These are phyloP conservation scores for Dione vanillae DNA, from an alignment of 2,888 invertebrate species.

Conservation along the genomic window DNA sequence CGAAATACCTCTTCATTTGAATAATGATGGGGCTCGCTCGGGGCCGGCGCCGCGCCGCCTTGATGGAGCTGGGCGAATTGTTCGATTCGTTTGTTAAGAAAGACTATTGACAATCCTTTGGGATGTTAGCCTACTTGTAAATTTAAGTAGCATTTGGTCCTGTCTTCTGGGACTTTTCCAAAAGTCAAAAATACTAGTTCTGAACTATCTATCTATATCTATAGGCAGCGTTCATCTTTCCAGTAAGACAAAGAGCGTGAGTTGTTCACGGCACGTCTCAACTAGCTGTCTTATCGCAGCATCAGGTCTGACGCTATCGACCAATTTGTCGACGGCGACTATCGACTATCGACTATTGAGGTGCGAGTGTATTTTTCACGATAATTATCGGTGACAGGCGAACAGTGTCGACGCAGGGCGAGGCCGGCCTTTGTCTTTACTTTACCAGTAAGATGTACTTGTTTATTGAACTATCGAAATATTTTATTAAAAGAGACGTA, in stretches of 20 bases:
- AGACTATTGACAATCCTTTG: not conserved
- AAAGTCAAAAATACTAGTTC: too few species aligned
- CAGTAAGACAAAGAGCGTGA: constrained; percentile 10
- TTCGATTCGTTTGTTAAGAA: not conserved
- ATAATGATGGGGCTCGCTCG: constrained; percentile 12
- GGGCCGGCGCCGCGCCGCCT: not conserved
- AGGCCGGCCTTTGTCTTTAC: constrained; percentile 12
- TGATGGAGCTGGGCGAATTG: not conserved
- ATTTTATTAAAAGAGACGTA: too few species aligned
- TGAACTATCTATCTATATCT: not conserved
- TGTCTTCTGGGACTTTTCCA: too few species aligned
- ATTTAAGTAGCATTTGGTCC: not conserved
- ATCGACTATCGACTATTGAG: constrained; percentile 45
- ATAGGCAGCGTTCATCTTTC: not conserved
- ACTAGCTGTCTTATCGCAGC: constrained; percentile 42
- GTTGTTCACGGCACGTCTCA: constrained; percentile 34
- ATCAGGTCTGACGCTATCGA: constrained; percentile 43
- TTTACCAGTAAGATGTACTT: not conserved
- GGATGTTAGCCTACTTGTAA: too few species aligned
- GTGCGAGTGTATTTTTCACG: constrained; percentile 51
- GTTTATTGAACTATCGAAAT: not conserved
- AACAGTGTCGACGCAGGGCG: constrained; percentile 8
- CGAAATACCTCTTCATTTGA: constrained; percentile 23
- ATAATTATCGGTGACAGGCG: constrained; percentile 53
- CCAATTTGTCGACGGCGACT: constrained; percentile 51